phyloP scores from a whole-genome alignment of 2,797 vertebrate genomes.

The Esox lucius region DNA sequence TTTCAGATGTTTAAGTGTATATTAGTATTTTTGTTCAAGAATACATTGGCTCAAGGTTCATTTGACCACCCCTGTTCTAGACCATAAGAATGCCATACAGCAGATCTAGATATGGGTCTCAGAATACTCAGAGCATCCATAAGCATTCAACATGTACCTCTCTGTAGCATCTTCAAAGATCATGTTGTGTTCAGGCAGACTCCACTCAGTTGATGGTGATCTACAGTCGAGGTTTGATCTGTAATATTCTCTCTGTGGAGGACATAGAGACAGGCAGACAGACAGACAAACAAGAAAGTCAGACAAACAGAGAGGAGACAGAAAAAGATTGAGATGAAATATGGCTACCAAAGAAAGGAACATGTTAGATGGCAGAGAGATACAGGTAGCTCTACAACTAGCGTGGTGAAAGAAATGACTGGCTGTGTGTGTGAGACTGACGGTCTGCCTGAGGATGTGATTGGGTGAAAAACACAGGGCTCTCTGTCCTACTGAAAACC shows the following conservation, averaged over 20 bases:
- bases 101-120: slow-evolving; percentile 4
- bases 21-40: no score
- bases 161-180: neutral
- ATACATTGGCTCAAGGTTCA: no score
- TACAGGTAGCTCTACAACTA: neutral
- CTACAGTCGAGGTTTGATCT: slow-evolving; percentile 70
- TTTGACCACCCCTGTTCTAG: neutral
- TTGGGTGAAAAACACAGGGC: slow-evolving; percentile 20
- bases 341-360: neutral
- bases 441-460: slow-evolving; percentile 25
- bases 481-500: slow-evolving; percentile 37
- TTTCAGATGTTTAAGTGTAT: no score
- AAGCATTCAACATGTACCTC: neutral
- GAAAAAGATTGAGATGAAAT: slow-evolving; percentile 8
- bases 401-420: neutral
- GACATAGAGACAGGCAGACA: slow-evolving; percentile 6
- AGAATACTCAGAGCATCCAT: neutral
- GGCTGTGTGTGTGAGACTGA: neutral
- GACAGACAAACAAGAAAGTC: neutral
- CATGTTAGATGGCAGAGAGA: neutral
- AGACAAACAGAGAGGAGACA: neutral
- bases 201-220: slow-evolving; percentile 8
- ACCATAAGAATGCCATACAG: neutral
- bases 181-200: neutral
- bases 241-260: slow-evolving; percentile 61